These are phyloP conservation scores for Callyntrura sp. DNA, from an alignment of 2,888 invertebrate species.

Conservation along the genomic window DNA sequence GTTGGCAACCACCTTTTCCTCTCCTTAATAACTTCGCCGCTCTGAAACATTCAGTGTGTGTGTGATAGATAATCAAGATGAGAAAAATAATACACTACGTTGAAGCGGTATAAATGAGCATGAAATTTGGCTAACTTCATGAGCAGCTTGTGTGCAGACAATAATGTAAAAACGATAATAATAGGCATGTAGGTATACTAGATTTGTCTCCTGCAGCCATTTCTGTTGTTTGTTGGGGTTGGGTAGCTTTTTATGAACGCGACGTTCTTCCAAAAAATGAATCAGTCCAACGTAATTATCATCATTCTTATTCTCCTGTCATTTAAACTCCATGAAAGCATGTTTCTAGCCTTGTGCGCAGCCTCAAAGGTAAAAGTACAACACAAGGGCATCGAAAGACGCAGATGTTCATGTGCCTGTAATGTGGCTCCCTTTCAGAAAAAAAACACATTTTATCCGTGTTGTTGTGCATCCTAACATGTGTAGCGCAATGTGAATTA, in stretches of 20 bases:
- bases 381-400: constrained; percentile 75
- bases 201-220: not conserved
- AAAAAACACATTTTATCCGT: not conserved
- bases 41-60: constrained; percentile 45
- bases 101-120: not conserved
- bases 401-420: constrained; percentile 64
- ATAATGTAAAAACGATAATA: too few relatives aligned
- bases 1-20: constrained; percentile 65
- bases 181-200: not conserved
- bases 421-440: constrained; percentile 14
- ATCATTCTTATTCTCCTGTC: constrained; percentile 42
- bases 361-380: constrained; percentile 74
- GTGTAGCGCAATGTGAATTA: constrained; percentile 3
- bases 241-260: not conserved
- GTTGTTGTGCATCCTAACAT: not conserved
- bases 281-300: constrained; percentile 67
- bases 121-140: not conserved
- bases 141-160: not conserved
- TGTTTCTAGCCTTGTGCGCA: constrained; percentile 23
- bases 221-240: too few relatives aligned
- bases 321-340: constrained; percentile 42
- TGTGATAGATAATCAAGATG: constrained; percentile 27
- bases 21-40: constrained; percentile 46
- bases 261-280: constrained; percentile 49
- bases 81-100: not conserved